These are phyloP conservation scores for Climacteris rufus DNA, from an alignment of 2,113 vertebrate genomes.

Conservation along the genomic window DNA sequence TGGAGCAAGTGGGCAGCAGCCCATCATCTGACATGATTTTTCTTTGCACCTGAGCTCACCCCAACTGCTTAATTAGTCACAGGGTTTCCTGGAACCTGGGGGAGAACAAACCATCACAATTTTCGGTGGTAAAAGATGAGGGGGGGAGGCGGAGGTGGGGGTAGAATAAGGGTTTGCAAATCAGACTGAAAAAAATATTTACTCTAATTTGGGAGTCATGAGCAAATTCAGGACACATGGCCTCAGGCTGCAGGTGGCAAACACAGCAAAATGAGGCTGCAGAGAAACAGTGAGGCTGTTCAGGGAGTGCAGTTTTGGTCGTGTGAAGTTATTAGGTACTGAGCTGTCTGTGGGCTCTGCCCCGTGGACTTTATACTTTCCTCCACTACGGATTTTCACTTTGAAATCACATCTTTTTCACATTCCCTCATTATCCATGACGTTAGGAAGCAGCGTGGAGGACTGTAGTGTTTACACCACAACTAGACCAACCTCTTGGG, in stretches of 20 bases:
- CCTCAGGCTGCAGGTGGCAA: conserved; percentile 24
- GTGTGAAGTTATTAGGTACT: rapidly evolving
- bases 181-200: conserved; percentile 2
- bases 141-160: background rate
- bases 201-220: background rate
- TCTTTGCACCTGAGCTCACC: background rate
- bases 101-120: background rate
- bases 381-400: background rate
- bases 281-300: background rate
- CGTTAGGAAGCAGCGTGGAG: rapidly evolving
- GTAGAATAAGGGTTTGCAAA: background rate
- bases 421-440: rapidly evolving
- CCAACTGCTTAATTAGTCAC: conserved; percentile 21
- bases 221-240: background rate
- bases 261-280: background rate
- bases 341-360: background rate
- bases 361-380: background rate
- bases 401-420: background rate
- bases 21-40: background rate
- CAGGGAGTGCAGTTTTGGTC: rapidly evolving
- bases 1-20: background rate
- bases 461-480: background rate
- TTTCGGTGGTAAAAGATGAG: background rate
- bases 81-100: background rate
- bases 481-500: background rate